Percentiles rank a stretch among this genome's conserved stretches.
These are phyloP conservation scores for Callimico goeldii DNA, from an alignment of 2,797 vertebrate species.

Conservation along the genomic window DNA sequence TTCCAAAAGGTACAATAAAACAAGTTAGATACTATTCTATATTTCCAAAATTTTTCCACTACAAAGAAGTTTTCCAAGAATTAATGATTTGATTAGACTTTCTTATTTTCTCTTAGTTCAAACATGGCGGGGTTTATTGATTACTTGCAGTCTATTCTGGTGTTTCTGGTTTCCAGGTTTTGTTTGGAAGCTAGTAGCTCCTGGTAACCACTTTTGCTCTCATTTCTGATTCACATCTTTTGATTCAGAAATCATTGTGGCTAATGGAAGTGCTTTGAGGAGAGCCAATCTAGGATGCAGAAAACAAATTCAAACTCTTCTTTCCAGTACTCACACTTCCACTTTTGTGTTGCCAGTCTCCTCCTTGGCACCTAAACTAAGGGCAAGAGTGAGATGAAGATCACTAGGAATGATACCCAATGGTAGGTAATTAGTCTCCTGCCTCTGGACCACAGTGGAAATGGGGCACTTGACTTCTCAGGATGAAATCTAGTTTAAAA, in stretches of 20 bases:
- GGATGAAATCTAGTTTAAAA: neutral
- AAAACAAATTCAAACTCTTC: neutral
- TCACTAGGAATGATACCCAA: neutral
- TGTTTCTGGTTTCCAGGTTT: constrained; percentile 30
- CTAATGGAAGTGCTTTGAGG: neutral
- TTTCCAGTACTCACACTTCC: neutral
- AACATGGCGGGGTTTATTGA: neutral
- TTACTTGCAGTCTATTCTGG: neutral
- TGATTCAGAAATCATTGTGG: neutral
- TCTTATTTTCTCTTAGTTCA: neutral
- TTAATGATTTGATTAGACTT: constrained; percentile 35
- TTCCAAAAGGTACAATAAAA: constrained; percentile 73
- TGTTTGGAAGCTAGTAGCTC: constrained; percentile 7
- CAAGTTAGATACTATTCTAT: constrained; percentile 52
- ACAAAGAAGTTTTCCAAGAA: constrained; percentile 51
- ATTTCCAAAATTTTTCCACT: constrained; percentile 47
- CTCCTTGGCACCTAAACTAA: neutral
- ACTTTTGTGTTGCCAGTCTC: neutral
- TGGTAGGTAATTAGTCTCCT: too few relatives aligned
- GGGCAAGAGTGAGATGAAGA: neutral
- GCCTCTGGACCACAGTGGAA: neutral
- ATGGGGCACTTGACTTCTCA: neutral
- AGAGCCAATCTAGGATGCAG: neutral
- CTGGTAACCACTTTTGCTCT: constrained; percentile 16
- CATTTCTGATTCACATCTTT: constrained; percentile 7